Evolutionary conservation across 2,888 invertebrate genomes (phyloP).

Genomic region (Cheilosia vulpina): DNA sequence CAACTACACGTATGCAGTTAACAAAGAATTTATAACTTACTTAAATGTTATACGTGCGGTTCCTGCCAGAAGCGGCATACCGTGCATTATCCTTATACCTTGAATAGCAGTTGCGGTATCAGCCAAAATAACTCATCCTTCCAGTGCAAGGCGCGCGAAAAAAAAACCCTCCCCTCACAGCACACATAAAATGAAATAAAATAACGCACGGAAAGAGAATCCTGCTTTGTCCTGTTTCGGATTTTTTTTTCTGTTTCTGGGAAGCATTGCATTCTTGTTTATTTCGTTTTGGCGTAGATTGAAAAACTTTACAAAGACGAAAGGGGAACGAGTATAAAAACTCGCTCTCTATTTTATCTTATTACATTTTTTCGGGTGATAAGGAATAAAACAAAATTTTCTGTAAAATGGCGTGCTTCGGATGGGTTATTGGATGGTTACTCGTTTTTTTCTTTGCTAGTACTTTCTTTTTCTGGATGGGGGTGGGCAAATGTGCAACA

Average conservation of each 20-base stretch:
- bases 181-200: conserved; percentile 34
- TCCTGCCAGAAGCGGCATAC: conserved; percentile 65
- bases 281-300: conserved; percentile 71
- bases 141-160: conserved; percentile 29
- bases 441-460: conserved; percentile 20
- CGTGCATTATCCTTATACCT: conserved; percentile 69
- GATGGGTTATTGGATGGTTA: conserved; percentile 67
- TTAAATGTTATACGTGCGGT: conserved; percentile 73
- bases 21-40: conserved; percentile 74
- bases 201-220: conserved; percentile 27
- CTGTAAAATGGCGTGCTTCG: conserved; percentile 53
- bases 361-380: conserved; percentile 72
- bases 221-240: conserved; percentile 51
- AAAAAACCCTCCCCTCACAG: neutral
- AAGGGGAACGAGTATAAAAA: conserved; percentile 52
- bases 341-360: conserved; percentile 71
- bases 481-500: conserved; percentile 70
- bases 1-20: conserved; percentile 65
- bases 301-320: conserved; percentile 74
- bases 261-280: conserved; percentile 58
- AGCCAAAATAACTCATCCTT: conserved; percentile 70
- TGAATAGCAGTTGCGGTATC: conserved; percentile 72
- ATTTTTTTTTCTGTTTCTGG: conserved; percentile 13
- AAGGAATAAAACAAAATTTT: conserved; percentile 68
- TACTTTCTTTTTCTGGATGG: conserved; percentile 37